Percentiles rank a stretch among this genome's conserved stretches.
Evolutionary conservation across 2,797 vertebrate species (phyloP).

Genomic region (Lepidocolaptes lacrymiger): DNA sequence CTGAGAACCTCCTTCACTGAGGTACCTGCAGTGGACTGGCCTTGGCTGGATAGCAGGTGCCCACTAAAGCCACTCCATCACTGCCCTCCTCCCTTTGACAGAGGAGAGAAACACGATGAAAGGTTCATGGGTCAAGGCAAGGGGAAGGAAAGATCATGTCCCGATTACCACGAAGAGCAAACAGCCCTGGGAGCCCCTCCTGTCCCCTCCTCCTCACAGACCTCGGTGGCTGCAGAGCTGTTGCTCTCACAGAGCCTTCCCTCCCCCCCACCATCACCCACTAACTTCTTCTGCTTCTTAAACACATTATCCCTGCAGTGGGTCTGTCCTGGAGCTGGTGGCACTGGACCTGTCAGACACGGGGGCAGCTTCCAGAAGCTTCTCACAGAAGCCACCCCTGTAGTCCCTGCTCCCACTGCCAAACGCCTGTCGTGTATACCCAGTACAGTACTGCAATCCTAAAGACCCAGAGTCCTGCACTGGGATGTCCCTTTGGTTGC

Average conservation of each 20-base stretch:
- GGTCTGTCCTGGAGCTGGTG: background rate
- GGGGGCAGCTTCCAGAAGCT: background rate
- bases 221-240: background rate
- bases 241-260: background rate
- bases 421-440: background rate
- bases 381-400: background rate
- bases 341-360: background rate
- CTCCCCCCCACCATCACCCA: background rate
- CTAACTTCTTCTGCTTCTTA: background rate
- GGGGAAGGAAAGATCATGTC: background rate
- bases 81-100: background rate
- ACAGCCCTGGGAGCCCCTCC: background rate
- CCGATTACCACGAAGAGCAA: background rate
- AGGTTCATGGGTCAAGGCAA: background rate
- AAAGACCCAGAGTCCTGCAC: background rate
- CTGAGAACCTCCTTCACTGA: background rate
- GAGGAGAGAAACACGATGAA: background rate
- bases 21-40: background rate
- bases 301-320: background rate
- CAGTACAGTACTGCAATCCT: background rate
- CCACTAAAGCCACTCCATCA: background rate
- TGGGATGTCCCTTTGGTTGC: rapidly evolving
- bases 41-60: background rate
- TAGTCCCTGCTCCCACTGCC: background rate
- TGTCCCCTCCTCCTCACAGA: background rate